Percentiles rank a stretch among this genome's conserved stretches.
phyloP scores from a whole-genome alignment of 2,797 vertebrate species.

The Cynodonichthys magdalenae region DNA sequence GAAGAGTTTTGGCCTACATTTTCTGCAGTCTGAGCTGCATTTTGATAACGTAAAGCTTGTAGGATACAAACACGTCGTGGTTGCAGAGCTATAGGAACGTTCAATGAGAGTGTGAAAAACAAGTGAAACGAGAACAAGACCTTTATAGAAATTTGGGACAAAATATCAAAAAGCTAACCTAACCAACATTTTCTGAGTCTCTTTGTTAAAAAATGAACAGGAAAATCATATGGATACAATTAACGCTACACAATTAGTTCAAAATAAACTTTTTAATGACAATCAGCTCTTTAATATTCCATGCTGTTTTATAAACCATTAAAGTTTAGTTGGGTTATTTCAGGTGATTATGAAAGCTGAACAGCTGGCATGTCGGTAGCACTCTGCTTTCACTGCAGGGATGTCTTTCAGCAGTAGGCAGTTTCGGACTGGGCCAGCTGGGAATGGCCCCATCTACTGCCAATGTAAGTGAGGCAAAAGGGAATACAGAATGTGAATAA shows the following conservation, averaged over 20 bases:
- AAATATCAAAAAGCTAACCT: background rate
- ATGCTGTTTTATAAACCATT: conserved; percentile 8
- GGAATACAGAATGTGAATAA: conserved; percentile 63
- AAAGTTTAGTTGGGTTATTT: conserved; percentile 40
- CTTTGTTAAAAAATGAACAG: too few species aligned
- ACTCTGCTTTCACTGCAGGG: conserved; percentile 54
- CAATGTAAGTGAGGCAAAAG: conserved; percentile 67
- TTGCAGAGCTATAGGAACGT: background rate
- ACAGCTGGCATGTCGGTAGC: conserved; percentile 60
- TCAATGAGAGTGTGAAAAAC: conserved; percentile 4
- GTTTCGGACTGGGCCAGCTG: conserved; percentile 67
- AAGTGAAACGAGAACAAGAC: background rate
- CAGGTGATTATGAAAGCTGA: conserved; percentile 41
- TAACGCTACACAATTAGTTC: conserved; percentile 7
- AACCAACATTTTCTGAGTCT: too few species aligned
- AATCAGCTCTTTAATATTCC: conserved; percentile 26
- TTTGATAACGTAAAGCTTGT: conserved; percentile 38
- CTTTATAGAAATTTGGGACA: too few species aligned
- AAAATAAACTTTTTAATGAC: conserved; percentile 16
- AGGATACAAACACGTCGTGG: conserved; percentile 12
- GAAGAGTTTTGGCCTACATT: conserved; percentile 35
- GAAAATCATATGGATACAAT: background rate
- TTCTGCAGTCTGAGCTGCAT: conserved; percentile 29
- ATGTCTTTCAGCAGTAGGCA: conserved; percentile 71
- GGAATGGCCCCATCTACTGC: conserved; percentile 60